Evolutionary conservation across 2,888 invertebrate genomes (phyloP), one percentile per base, ranked within the genome.

Genomic region (Eupithecia abbreviata): DNA sequence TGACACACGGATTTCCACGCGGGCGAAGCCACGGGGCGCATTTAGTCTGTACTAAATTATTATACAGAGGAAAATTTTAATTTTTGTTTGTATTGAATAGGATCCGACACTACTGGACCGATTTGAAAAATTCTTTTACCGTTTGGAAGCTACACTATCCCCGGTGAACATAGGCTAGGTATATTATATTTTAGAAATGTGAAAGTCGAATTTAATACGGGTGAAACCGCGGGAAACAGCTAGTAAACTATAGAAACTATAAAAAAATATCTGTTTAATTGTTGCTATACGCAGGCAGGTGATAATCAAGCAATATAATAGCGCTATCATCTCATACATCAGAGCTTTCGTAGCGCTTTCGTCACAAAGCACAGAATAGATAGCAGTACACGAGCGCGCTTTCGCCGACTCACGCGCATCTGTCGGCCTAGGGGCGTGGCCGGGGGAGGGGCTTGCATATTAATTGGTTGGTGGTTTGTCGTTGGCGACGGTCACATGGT

Each of bases 381-480:
- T 62, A 62, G 62, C 62, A 62, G 62, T 62, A 30, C 2, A 3
- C 58, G 9, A 30, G 81, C 74, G 62, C 42, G 77, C 80, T 85
- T 85, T 84, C 66, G 86, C 77, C 89, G 83, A 89, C 91, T 91
- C 92, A 87, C 72, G 91, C 92, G 92, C 92, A 92, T 89, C 91
- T 90, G 91, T 80, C 82, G 68, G 65, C 76, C 68, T 74, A 74
- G 80, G 85, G 88, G 89, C 85, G 86, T 80, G 81, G 84, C 77
- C 68, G 82, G 83, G 76, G 66, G 84, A 82, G 67, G 77, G 75
- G 77, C 76, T 77, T 82, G 75, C 78, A 77, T 80, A 80, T 81
- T 79, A 81, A 74, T 72, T 77, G 43, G 4, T 4, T 65, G 68
- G 70, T 73, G 62, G 47, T 58, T 71, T 71, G 73, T 42, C 49